A percentile compares a stretch with the other conserved stretches of the same genome.
phyloP scores from a whole-genome alignment of 2,888 invertebrate genomes.

The Druceiella hillmani region DNA sequence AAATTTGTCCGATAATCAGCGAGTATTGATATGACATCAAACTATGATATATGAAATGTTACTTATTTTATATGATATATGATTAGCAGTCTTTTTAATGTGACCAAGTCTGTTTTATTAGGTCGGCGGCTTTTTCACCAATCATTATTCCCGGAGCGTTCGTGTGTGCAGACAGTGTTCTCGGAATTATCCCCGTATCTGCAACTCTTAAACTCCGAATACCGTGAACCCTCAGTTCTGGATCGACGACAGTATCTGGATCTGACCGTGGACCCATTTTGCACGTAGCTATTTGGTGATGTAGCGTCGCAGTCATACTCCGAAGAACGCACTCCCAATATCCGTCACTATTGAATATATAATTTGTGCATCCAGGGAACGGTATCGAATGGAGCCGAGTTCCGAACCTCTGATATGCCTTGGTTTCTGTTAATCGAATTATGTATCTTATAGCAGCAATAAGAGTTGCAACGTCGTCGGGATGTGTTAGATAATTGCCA shows the following conservation, averaged over 20 bases:
- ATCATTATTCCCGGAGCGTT: slow-evolving; percentile 66
- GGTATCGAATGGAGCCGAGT: slow-evolving; percentile 47
- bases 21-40: too few species aligned
- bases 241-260: slow-evolving; percentile 59
- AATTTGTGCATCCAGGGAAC: slow-evolving; percentile 48
- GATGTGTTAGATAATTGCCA: slow-evolving; percentile 72
- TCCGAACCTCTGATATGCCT: slow-evolving; percentile 53
- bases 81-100: too few species aligned
- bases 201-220: slow-evolving; percentile 57
- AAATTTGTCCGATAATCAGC: too few species aligned
- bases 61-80: too few species aligned
- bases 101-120: slow-evolving; percentile 56
- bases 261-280: slow-evolving; percentile 65
- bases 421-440: slow-evolving; percentile 53
- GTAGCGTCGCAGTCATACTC: slow-evolving; percentile 50
- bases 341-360: slow-evolving; percentile 51
- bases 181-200: slow-evolving; percentile 65
- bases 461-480: slow-evolving; percentile 54
- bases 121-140: slow-evolving; percentile 66
- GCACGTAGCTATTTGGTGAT: slow-evolving; percentile 62
- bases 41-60: too few species aligned
- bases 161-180: slow-evolving; percentile 57
- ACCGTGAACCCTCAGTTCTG: slow-evolving; percentile 58
- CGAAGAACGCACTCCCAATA: slow-evolving; percentile 68
- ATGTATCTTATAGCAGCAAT: slow-evolving; percentile 57